These are phyloP conservation scores for Crotalus horridus DNA, from an alignment of 2,113 vertebrate genomes.

Conservation along the genomic window DNA sequence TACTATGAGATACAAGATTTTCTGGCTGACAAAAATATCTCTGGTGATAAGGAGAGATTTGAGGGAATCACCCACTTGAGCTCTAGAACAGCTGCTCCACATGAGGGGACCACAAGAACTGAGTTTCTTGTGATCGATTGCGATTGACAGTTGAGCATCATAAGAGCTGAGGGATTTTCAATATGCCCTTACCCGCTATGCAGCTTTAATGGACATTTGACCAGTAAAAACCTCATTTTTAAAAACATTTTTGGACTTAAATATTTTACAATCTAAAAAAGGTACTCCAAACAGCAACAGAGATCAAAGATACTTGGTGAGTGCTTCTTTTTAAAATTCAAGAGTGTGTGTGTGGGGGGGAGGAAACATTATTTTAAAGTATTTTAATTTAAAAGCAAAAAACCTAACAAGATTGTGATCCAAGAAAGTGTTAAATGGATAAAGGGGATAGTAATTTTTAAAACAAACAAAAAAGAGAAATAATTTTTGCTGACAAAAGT, in stretches of 20 bases:
- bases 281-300: neutral
- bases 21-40: neutral
- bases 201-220: neutral
- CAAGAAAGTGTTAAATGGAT: neutral
- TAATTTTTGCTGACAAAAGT: neutral
- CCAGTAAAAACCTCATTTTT: neutral
- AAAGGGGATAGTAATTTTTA: neutral
- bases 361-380: neutral
- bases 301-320: neutral
- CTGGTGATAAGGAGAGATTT: neutral
- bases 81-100: neutral
- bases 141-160: neutral
- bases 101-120: neutral
- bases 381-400: neutral
- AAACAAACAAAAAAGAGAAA: neutral
- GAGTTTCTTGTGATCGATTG: neutral
- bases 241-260: neutral
- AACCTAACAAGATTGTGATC: neutral
- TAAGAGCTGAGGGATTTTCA: neutral
- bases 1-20: neutral
- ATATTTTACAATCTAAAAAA: neutral
- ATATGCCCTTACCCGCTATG: neutral
- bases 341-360: neutral
- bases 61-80: neutral
- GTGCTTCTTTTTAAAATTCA: neutral